These are phyloP conservation scores for Drosophila vallismaia DNA, from an alignment of 2,888 invertebrate genomes.

Conservation along the genomic window DNA sequence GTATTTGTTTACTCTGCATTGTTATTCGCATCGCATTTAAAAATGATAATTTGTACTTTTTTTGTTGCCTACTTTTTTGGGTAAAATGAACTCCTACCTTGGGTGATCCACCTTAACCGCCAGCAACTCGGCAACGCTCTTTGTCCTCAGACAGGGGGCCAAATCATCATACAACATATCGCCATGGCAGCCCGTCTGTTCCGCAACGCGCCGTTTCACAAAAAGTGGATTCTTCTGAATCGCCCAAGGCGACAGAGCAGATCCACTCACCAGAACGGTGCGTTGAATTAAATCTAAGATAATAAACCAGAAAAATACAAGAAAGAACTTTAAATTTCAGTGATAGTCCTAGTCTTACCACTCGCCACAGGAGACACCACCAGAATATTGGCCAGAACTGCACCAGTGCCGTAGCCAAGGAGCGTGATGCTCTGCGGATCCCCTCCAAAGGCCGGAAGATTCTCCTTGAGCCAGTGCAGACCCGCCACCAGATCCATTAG, in stretches of 20 bases:
- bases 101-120: slow-evolving; percentile 91
- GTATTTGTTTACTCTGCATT: neutral
- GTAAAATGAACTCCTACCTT: slow-evolving; percentile 75
- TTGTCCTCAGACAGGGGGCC: slow-evolving; percentile 92
- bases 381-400: slow-evolving; percentile 97
- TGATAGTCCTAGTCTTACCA: slow-evolving; percentile 86
- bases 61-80: neutral
- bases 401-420: slow-evolving; percentile 98
- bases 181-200: slow-evolving; percentile 93
- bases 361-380: slow-evolving; percentile 97
- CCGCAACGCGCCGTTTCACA: slow-evolving; percentile 92
- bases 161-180: slow-evolving; percentile 92
- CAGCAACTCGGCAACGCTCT: slow-evolving; percentile 90
- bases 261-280: slow-evolving; percentile 94
- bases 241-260: slow-evolving; percentile 96
- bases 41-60: neutral
- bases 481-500: slow-evolving; percentile 97
- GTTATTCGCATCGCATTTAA: neutral
- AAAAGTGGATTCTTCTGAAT: slow-evolving; percentile 92
- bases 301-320: neutral
- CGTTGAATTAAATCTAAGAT: slow-evolving; percentile 93
- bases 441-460: slow-evolving; percentile 97
- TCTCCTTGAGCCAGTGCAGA: slow-evolving; percentile 97
- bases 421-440: slow-evolving; percentile 96
- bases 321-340: too few relatives aligned